A percentile compares a stretch with the other conserved stretches of the same genome.
phyloP scores from a whole-genome alignment of 1,140 invertebrate species.

The Nilaparvata lugens region DNA sequence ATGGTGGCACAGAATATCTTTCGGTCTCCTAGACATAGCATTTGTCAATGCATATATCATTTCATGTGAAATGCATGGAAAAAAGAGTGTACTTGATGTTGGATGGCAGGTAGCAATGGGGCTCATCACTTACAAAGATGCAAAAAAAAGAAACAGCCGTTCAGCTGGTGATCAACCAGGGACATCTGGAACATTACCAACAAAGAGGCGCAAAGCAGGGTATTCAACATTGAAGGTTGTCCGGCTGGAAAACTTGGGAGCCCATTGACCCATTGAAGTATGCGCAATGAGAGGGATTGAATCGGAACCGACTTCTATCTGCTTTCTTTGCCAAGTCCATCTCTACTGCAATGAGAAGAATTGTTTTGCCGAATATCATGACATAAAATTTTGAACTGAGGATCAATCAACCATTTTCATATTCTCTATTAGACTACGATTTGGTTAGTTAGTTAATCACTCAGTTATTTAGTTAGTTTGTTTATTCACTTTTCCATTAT shows the following conservation, averaged over 20 bases:
- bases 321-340: background rate
- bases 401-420: no score
- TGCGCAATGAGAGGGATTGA: background rate
- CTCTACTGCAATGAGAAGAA: background rate
- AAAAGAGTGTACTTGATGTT: background rate
- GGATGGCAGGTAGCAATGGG: no score
- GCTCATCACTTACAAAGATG: background rate
- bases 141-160: background rate
- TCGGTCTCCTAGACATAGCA: background rate
- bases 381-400: no score
- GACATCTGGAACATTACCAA: background rate
- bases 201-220: background rate
- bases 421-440: no score
- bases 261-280: background rate
- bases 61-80: background rate
- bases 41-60: background rate
- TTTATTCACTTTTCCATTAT: no score
- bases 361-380: background rate
- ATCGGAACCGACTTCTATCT: background rate
- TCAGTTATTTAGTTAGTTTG: no score
- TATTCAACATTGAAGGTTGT: background rate
- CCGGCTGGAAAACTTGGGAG: background rate
- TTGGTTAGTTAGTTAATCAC: no score
- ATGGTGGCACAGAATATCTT: background rate
- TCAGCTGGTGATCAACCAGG: background rate